Evolutionary conservation across 2,797 vertebrate species (phyloP).

Genomic region (Peromyscus aztecus): DNA sequence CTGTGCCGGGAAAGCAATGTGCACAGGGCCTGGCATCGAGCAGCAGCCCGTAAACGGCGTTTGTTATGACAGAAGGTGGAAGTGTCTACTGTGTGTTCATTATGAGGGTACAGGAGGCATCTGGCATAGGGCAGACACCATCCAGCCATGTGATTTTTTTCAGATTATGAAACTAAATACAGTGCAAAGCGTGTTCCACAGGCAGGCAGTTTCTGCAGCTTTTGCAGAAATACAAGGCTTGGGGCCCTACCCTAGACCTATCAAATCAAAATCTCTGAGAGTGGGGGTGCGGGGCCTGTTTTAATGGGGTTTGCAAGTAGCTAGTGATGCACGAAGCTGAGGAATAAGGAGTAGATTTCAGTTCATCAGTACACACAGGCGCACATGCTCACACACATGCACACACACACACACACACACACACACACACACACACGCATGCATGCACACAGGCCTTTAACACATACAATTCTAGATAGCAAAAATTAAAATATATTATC

Average conservation of each 20-base stretch:
- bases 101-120: background rate
- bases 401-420: background rate
- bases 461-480: background rate
- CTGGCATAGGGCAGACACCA: background rate
- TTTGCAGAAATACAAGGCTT: background rate
- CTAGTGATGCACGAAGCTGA: background rate
- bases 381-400: background rate
- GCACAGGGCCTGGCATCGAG: background rate
- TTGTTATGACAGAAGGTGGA: background rate
- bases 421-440: background rate
- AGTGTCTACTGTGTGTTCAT: background rate
- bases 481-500: background rate
- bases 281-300: background rate
- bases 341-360: background rate
- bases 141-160: background rate
- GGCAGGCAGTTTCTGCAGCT: background rate
- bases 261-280: background rate
- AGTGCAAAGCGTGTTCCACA: background rate
- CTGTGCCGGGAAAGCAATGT: background rate
- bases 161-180: background rate
- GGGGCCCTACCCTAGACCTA: background rate
- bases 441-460: background rate
- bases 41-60: background rate
- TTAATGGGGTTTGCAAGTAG: background rate
- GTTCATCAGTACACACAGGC: background rate